A percentile compares a stretch with the other conserved stretches of the same genome.
Conservation (phyloP, 2,113 vertebrate species). For the Seriola aureovittata region DNA sequence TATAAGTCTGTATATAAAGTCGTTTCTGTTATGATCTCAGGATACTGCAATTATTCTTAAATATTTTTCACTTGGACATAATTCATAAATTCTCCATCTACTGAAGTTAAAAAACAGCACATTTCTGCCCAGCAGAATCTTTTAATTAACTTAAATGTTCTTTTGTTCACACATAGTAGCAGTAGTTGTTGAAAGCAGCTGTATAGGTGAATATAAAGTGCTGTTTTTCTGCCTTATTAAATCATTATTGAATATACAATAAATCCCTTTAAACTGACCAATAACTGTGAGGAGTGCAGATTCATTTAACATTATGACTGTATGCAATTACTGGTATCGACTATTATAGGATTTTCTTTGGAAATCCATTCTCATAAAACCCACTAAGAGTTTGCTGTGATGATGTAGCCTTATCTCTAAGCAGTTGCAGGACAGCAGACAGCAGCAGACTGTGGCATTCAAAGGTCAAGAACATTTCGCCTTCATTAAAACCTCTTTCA, state of each 20-base stretch:
- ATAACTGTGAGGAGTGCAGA: slow-evolving; percentile 1
- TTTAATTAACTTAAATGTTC: not conserved
- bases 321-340: not conserved
- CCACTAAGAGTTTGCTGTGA: slow-evolving; percentile 6
- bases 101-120: too few relatives aligned
- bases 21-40: too few relatives aligned
- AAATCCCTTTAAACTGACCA: slow-evolving; percentile 2
- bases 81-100: not conserved
- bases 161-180: not conserved
- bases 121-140: too few relatives aligned
- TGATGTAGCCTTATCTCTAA: slow-evolving; percentile 40
- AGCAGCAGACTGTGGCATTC: slow-evolving; percentile 70
- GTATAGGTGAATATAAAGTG: not conserved
- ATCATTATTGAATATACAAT: slow-evolving; percentile 16
- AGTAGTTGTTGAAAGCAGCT: not conserved
- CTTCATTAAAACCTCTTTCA: slow-evolving; percentile 72
- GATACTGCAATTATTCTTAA: too few relatives aligned
- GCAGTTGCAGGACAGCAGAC: slow-evolving; percentile 53
- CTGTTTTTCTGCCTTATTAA: slow-evolving; percentile 7
- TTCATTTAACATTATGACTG: slow-evolving; percentile 4
- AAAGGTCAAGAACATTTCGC: slow-evolving; percentile 75
- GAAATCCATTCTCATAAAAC: slow-evolving; percentile 25
- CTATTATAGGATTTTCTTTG: slow-evolving; percentile 25
- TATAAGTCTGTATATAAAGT: too few relatives aligned
- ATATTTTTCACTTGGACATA: not conserved